Conservation (phyloP, 1,140 invertebrate species). For the Stegodyphus dumicola region DNA sequence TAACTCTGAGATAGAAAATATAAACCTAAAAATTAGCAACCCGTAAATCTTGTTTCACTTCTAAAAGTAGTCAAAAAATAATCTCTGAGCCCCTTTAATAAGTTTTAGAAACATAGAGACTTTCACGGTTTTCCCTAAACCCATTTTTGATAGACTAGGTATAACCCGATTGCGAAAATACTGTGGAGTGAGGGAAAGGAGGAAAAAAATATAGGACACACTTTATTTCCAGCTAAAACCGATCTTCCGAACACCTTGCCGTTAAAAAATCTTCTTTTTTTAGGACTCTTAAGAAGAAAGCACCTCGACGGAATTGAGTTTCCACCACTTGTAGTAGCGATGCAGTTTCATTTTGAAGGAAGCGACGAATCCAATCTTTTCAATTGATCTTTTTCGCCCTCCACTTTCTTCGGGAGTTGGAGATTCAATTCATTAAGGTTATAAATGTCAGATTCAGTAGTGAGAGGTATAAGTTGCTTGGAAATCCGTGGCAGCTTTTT, state of each 20-base stretch:
- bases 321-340: conserved; percentile 45
- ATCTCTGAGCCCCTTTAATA: not conserved
- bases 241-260: conserved; percentile 19
- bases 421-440: conserved; percentile 55
- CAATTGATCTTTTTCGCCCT: conserved; percentile 49
- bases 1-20: too few species aligned
- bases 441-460: conserved; percentile 27
- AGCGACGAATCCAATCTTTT: conserved; percentile 40
- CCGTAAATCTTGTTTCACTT: too few species aligned
- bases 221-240: conserved; percentile 45
- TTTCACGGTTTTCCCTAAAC: not conserved
- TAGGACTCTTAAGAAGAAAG: conserved; percentile 45
- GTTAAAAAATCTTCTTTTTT: conserved; percentile 30
- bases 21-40: too few species aligned
- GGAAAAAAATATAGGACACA: not conserved
- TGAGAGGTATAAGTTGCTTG: conserved; percentile 33
- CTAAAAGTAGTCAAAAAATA: too few species aligned
- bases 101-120: not conserved
- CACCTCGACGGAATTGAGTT: conserved; percentile 52
- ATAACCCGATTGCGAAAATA: conserved; percentile 17
- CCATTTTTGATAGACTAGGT: not conserved
- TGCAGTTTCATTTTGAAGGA: conserved; percentile 52
- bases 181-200: not conserved
- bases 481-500: conserved; percentile 13
- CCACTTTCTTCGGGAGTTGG: conserved; percentile 1